Percentiles rank a stretch among this genome's conserved stretches.
Conservation (phyloP, 2,797 vertebrate species). For the Buceros bicornis region DNA sequence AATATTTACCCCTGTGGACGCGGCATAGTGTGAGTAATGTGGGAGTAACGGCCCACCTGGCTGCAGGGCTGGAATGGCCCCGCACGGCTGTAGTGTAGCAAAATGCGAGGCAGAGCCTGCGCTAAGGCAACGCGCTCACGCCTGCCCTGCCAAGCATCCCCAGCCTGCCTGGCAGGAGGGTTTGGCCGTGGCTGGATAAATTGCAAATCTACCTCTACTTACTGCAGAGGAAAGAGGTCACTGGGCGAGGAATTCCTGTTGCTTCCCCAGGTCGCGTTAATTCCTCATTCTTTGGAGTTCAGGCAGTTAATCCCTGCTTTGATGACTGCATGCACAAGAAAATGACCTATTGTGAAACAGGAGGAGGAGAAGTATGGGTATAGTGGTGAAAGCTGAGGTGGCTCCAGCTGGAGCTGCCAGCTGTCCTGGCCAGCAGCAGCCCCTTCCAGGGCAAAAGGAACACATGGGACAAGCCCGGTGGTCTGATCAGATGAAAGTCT, state of each 20-base stretch:
- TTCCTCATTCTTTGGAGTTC: neutral
- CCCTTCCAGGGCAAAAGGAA: neutral
- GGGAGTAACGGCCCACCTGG: neutral
- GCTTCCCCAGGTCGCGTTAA: neutral
- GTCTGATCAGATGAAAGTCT: neutral
- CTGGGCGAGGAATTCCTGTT: neutral
- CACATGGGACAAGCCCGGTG: neutral
- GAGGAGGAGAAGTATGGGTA: neutral
- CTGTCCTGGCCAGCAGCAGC: neutral
- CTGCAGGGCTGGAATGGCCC: neutral
- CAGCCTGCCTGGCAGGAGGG: neutral
- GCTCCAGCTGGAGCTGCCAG: neutral
- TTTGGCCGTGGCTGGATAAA: neutral
- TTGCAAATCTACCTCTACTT: neutral
- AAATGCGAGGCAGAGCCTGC: rapidly evolving
- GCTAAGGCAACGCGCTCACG: rapidly evolving
- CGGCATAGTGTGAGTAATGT: neutral
- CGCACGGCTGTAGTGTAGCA: rapidly evolving
- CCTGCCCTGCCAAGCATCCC: neutral
- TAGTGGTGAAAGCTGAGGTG: neutral
- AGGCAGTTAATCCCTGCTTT: neutral
- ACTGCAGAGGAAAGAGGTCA: neutral
- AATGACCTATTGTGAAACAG: neutral
- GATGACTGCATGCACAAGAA: neutral
- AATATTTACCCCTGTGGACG: neutral